Evolutionary conservation across 2,113 vertebrate genomes (phyloP), one percentile per base, ranked within the genome.

Genomic region (Eclectus roratus): DNA sequence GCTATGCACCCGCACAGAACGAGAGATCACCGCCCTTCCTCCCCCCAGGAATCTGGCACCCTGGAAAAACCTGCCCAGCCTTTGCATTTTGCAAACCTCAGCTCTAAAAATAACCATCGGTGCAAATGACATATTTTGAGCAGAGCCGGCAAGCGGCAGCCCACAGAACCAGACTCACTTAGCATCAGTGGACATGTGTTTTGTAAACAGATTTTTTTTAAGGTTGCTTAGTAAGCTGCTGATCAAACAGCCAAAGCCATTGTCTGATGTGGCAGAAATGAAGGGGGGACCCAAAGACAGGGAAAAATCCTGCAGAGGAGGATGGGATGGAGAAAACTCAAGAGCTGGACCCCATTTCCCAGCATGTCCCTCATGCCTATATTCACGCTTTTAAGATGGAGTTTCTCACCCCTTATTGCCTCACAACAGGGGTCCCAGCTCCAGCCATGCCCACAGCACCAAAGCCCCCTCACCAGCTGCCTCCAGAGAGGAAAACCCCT

Each of bases 161-260:
- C 94, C 92, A 96, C 96, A 41, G 91, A 92, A 56, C 80, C 92
- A 79, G 91, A n/a, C 94, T 93, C 60, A 14, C 71, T 66, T 14
- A 18, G 69, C 94, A 79, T 46, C 93, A 41, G 86, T 3, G 1
- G 77, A 61, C 69, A 73, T 44, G 21, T 91, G 41, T 70, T 96
- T 82, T 95, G 93, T 94, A 97, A 96, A 96, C 80, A 95, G 50
- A 21, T 53, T 83, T 77, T 91, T 91, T 80, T 78, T 21, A 29
- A 69, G 56, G 41, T 17, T 87, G 84, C 89, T 94, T 44, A 87
- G n/a, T 31, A 63, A 93, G 78, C 49, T 68, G 2, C 85, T 10
- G 69, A 76, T 24, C 65, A 39, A 82, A 83, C 69, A 68, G 6
- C 63, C 43, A 65, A 43, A 88, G 72, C 29, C 33, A 1, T 47